Evolutionary conservation across 1,140 invertebrate species (phyloP).

Genomic region (Lasaia peninsularis): DNA sequence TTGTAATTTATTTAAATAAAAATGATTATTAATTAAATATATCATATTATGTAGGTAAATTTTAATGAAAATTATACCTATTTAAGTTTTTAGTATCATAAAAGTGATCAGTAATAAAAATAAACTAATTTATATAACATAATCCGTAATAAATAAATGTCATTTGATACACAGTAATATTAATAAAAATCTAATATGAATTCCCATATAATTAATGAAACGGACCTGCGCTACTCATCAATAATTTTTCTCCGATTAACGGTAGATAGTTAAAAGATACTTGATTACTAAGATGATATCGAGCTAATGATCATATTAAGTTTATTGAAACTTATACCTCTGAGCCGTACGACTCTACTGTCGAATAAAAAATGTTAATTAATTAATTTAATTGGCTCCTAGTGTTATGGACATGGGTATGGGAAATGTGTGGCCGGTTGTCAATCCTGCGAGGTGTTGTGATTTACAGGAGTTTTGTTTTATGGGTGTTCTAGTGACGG

Average conservation of each 20-base stretch:
- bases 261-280: conserved; percentile 7
- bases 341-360: background rate
- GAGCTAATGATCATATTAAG: conserved; percentile 7
- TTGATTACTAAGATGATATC: background rate
- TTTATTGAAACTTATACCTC: conserved; percentile 2
- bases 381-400: conserved; percentile 5
- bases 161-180: background rate
- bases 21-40: background rate
- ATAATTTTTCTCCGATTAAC: background rate
- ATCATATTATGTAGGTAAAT: background rate
- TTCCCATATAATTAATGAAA: conserved; percentile 6
- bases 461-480: background rate
- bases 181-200: conserved; percentile 5
- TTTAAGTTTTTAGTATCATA: background rate
- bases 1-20: too few relatives aligned
- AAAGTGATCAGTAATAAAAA: background rate
- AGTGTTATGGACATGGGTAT: background rate
- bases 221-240: background rate
- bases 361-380: conserved; percentile 8
- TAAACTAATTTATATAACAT: background rate
- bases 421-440: background rate
- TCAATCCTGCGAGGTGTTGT: background rate
- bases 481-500: background rate
- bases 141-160: conserved; percentile 1
- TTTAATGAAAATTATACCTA: conserved; percentile 1